Percentiles rank a stretch among this genome's conserved stretches.
Evolutionary conservation across 2,797 vertebrate species (phyloP).

Genomic region (Pseudochirops corinnae): DNA sequence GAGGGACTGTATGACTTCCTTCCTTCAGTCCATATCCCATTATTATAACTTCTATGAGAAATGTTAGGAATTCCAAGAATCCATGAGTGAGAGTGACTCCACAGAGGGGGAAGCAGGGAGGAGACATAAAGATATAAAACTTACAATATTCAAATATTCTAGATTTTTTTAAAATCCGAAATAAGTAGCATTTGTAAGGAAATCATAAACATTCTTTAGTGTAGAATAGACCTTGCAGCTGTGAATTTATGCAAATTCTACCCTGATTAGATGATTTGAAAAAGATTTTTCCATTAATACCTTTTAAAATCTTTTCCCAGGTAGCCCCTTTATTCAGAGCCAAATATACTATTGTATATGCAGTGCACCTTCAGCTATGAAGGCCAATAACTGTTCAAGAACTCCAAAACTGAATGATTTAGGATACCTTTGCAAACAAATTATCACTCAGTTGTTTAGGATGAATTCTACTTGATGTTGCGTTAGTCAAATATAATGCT

Average conservation of each 20-base stretch:
- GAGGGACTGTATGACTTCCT: conserved; percentile 80
- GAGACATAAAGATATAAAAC: conserved; percentile 34
- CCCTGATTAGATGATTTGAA: conserved; percentile 11
- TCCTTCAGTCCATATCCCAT: conserved; percentile 65
- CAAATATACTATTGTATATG: not conserved
- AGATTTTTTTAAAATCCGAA: conserved; percentile 26
- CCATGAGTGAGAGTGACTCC: conserved; percentile 4
- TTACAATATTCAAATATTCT: conserved; percentile 24
- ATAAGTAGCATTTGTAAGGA: not conserved
- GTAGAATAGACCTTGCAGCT: not conserved
- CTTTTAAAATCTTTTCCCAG: conserved; percentile 18
- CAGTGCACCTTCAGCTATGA: not conserved
- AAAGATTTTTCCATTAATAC: conserved; percentile 21
- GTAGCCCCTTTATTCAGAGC: not conserved
- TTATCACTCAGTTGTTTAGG: not conserved
- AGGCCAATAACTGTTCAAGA: not conserved
- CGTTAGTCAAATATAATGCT: not conserved
- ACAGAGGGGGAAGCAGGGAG: accelerated
- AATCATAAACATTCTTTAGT: not conserved
- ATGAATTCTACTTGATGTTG: not conserved
- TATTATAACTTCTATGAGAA: conserved; percentile 77
- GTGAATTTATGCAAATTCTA: conserved; percentile 15
- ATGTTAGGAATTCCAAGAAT: conserved; percentile 81
- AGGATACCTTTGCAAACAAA: not conserved
- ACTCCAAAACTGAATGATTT: not conserved